Base-by-base conservation (phyloP, 2,888 invertebrate genomes). In the Sepioteuthis lessoniana region DNA sequence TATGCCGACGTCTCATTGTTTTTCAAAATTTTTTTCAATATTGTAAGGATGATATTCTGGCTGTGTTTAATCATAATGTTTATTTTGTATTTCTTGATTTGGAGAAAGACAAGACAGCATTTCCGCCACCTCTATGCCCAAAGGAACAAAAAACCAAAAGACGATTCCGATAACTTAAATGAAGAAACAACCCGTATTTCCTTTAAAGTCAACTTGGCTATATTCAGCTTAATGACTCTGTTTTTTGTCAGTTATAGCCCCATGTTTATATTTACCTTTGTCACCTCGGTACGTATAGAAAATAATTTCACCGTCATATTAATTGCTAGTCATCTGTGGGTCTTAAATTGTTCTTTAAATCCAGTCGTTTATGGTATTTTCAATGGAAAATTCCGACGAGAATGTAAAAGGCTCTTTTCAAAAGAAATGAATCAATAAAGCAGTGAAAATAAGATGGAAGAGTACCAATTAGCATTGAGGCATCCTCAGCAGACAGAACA, bases 241-340 rank as follows among this genome's bases (percentile, higher is more conserved):
- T 76, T 76, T 35, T n/a, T 35, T 1, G 5, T n/a, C n/a, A 76
- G 76, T 35, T 76, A n/a, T 76, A 16, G 16, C 16, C 76, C 76
- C 7, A 13, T n/a, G 1, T 76, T 76, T 16, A 10, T 76, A 35
- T 10, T 76, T 4, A 76, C n/a, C 76, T 1, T 76, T 10, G 76
- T 35, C 19, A 16, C n/a, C 13, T 2, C n/a, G n/a, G 4, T 10
- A 35, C 25, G 10, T n/a, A 35, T 13, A 1, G 0, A 13, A 0
- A 0, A 35, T 4, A 16, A 13, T 13, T 76, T 16, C 35, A 4
- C 76, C 1, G 2, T 76, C n/a, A 35, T 16, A 10, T n/a, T 3
- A 8, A 76, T 76, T 35, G 1, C 16, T 2, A 2, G 16, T 35
- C 76, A 13, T 13, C 7, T 76, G 13, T 76, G 76, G 76, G 76